Conservation (phyloP, 2,113 vertebrate genomes). For the Trematomus loennbergii region DNA sequence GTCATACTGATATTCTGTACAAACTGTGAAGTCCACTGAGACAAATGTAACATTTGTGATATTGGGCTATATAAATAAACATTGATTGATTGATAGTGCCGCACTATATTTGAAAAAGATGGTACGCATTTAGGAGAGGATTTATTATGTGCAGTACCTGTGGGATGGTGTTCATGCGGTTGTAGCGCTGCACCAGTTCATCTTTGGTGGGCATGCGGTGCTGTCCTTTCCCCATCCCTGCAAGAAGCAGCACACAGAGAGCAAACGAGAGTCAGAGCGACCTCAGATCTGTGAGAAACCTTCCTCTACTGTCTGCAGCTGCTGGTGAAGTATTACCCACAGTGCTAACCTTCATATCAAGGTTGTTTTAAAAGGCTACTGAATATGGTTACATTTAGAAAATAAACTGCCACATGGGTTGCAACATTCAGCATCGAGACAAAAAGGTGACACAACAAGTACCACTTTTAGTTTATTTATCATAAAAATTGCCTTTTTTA, state of each 20-base stretch:
- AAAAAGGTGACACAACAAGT: not conserved
- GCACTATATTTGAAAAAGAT: not conserved
- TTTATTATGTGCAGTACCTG: conserved; percentile 84
- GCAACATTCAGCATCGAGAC: not conserved
- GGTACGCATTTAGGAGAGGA: not conserved
- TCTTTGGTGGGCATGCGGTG: conserved; percentile 99
- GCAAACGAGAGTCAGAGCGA: conserved; percentile 42
- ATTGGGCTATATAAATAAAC: too few species aligned
- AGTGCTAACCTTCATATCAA: conserved; percentile 32
- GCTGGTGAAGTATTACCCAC: conserved; percentile 27
- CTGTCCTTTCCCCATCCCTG: conserved; percentile 99
- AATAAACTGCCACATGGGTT: too few species aligned
- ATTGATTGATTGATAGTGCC: too few species aligned
- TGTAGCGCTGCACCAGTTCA: conserved; percentile 97
- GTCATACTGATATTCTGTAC: too few species aligned
- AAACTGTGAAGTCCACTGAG: too few species aligned
- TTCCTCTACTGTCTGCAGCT: conserved; percentile 20
- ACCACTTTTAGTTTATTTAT: not conserved
- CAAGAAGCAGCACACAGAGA: conserved; percentile 52
- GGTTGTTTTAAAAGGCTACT: conserved; percentile 9
- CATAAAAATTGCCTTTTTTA: not conserved
- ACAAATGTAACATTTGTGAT: too few species aligned
- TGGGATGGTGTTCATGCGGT: conserved; percentile 98
- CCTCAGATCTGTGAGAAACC: conserved; percentile 32
- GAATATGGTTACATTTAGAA: conserved; percentile 3